Evolutionary conservation across 2,888 invertebrate genomes (phyloP), one percentile per base, ranked within the genome.

Genomic region (Diachrysia chrysitis): DNA sequence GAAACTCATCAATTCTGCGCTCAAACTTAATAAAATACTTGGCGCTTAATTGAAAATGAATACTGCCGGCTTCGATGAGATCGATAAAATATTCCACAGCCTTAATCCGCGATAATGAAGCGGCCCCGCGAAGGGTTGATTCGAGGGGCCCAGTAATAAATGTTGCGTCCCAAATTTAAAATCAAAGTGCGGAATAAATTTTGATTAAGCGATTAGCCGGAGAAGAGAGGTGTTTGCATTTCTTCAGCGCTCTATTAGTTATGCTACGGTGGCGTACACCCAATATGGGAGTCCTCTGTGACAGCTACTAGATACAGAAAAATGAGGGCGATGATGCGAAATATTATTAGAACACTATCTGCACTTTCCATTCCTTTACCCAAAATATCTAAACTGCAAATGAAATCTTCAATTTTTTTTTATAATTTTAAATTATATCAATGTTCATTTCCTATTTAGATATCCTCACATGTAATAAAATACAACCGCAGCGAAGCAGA

Each of bases 151-250:
- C 91, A 91, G 89, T 95, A 95, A 95, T 94, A 95, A 95, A 95
- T 95, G 95, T 95, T 95, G 94, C 94, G 94, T 93, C 73, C 90
- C 92, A 95, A 95, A 95, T 95, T 95, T 95, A 95, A 95, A 95
- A 95, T 95, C 94, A 95, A 95, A 95, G 94, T 94, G 95, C 93
- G 94, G 95, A 94, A 95, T 95, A 95, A 95, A 95, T 95, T 95
- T 95, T 94, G 95, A 95, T 95, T 95, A 95, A 94, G 93, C 95
- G 95, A 95, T 95, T 95, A 95, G 94, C 94, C 83, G 82, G 80
- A 85, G 86, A 84, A 83, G 87, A 83, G 92, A 93, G 89, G 91
- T 93, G 94, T 94, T 93, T 94, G 92, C 85, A 87, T 91, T 93
- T 91, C 93, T 92, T 90, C 83, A 73, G 83, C 69, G 82, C 86